Conservation (phyloP, 2,113 vertebrate species). For the Eulemur macaco region DNA sequence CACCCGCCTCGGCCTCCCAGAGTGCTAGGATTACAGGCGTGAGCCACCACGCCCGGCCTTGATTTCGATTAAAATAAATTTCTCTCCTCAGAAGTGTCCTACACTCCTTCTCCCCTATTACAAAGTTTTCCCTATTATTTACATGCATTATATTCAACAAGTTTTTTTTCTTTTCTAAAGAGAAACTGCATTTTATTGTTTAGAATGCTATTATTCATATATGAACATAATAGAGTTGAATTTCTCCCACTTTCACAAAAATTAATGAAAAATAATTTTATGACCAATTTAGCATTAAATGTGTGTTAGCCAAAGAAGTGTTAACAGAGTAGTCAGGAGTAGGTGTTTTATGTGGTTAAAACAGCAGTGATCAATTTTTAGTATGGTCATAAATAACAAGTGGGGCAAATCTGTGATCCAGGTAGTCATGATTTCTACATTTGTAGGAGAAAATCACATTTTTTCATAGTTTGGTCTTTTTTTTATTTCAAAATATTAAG, state of each 20-base stretch:
- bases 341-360: background rate
- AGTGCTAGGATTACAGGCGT: too few relatives aligned
- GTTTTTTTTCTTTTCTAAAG: background rate
- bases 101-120: background rate
- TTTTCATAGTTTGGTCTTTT: background rate
- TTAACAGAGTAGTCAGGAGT: background rate
- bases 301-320: background rate
- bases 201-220: background rate
- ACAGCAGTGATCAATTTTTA: background rate
- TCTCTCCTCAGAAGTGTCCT: background rate
- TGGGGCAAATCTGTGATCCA: background rate
- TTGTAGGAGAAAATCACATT: background rate
- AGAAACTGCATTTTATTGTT: background rate
- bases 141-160: background rate
- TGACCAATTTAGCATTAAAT: constrained; percentile 33
- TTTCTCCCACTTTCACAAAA: background rate
- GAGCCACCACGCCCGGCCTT: background rate
- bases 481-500: too few relatives aligned
- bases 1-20: too few relatives aligned
- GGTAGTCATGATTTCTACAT: background rate
- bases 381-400: background rate
- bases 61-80: constrained; percentile 54
- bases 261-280: constrained; percentile 16
- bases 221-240: background rate
- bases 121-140: background rate